Base-by-base conservation (phyloP, 2,113 vertebrate genomes). In the Hyla sarda region DNA sequence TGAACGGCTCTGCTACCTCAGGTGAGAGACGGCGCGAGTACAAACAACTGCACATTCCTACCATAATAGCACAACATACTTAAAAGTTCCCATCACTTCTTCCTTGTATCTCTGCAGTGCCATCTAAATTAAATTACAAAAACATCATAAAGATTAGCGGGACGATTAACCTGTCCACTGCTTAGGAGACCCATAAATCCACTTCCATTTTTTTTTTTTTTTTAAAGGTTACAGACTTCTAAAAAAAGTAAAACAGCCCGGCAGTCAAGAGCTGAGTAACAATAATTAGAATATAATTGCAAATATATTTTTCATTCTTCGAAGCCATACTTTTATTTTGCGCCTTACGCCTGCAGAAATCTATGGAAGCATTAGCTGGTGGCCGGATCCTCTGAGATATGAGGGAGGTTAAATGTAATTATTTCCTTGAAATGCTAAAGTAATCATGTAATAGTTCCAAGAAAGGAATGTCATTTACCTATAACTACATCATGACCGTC, bases 401-500 rank as follows among this genome's bases (percentile, higher is more conserved):
- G 65, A 87, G 30, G 78, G 41, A 65, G 85, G 52, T 87, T 81
- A 87, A 87, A 87, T 74, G 71, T 74, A 87, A 87, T 87, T 87
- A 82, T 87, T 87, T 87, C 45, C 67, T 60, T 73, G 34, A 86
- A 86, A 86, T 73, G 77, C 76, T 72, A 80, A 73, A 48, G 77
- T 80, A 87, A 82, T 87, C 85, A 74, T 72, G 78, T 72, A 87
- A 87, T 56, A 87, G 85, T 73, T 87, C 77, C 85, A 81, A 65
- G 76, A 62, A 77, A 81, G 92, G 93, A 93, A 91, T 88, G 87
- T 91, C 90, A 93, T 92, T 97, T 98, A 99, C 98, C 98, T 92
- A 98, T 93, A 91, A 97, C 95, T 91, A 99, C 98, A 93, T 99
- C 98, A 34, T 95, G 97, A 77, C 97, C 97, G 83, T 97, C 96